Evolutionary conservation across 1,140 invertebrate species (phyloP).

Genomic region (Lepidurus arcticus): DNA sequence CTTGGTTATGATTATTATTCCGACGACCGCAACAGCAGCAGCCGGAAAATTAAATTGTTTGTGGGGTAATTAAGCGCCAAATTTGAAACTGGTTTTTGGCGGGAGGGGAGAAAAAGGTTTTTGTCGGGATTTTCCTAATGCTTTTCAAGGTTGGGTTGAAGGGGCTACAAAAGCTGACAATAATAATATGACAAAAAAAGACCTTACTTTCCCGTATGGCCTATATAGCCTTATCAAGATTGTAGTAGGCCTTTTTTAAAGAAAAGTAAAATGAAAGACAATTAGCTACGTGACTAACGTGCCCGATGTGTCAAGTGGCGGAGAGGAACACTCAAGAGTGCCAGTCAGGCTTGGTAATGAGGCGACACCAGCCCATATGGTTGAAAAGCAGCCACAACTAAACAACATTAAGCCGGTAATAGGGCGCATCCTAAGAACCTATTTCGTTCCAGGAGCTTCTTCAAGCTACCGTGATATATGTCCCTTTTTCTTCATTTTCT

Average conservation of each 20-base stretch:
- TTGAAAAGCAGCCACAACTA: background rate
- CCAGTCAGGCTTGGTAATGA: constrained; percentile 11
- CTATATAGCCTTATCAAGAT: background rate
- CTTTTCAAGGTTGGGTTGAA: too few relatives aligned
- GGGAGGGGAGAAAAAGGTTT: too few relatives aligned
- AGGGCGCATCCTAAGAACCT: background rate
- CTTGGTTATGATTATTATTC: too few relatives aligned
- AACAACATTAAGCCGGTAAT: background rate
- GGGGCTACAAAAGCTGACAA: too few relatives aligned
- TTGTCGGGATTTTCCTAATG: too few relatives aligned
- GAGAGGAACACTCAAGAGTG: constrained; percentile 3
- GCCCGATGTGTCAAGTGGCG: background rate
- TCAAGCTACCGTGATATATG: background rate
- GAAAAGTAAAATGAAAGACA: background rate
- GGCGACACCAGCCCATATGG: background rate
- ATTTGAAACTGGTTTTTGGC: too few relatives aligned
- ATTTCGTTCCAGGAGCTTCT: background rate
- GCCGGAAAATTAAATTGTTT: too few relatives aligned
- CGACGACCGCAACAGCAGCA: too few relatives aligned
- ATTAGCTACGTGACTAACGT: constrained; percentile 1
- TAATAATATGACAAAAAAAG: background rate
- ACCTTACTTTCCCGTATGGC: background rate
- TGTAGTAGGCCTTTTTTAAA: background rate
- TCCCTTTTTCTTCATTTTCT: background rate
- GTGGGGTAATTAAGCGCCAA: too few relatives aligned